phyloP scores from a whole-genome alignment of 2,113 vertebrate species.

The Hepsetus odoe region DNA sequence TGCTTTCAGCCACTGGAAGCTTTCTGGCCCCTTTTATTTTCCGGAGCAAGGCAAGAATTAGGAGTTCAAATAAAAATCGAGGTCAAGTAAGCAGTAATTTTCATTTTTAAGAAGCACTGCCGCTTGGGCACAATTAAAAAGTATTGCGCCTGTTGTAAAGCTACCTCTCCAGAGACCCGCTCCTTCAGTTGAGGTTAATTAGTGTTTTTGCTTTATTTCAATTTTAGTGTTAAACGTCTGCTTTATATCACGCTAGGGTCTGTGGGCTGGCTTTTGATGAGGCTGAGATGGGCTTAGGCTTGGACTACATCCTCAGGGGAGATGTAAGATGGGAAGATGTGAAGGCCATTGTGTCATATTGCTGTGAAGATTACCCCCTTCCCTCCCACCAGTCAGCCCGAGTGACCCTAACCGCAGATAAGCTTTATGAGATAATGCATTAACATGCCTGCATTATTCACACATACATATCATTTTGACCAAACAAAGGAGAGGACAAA shows the following conservation, averaged over 20 bases:
- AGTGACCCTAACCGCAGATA: constrained; percentile 75
- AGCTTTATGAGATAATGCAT: constrained; percentile 76
- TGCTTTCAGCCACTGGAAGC: neutral
- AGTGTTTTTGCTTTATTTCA: constrained; percentile 71
- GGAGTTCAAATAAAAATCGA: constrained; percentile 14
- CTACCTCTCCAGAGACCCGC: constrained; percentile 63
- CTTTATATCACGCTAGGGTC: constrained; percentile 73
- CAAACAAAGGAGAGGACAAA: neutral
- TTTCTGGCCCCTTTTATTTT: constrained; percentile 10
- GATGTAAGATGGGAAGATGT: constrained; percentile 68
- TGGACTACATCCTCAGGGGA: constrained; percentile 65
- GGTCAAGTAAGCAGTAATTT: constrained; percentile 57
- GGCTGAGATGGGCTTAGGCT: constrained; percentile 59
- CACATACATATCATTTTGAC: neutral
- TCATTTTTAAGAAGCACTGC: constrained; percentile 58
- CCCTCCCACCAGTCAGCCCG: constrained; percentile 73
- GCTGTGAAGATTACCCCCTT: constrained; percentile 72
- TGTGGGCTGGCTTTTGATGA: constrained; percentile 67
- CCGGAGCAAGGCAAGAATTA: neutral
- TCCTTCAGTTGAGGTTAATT: constrained; percentile 75
- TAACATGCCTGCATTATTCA: constrained; percentile 65
- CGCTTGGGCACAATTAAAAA: constrained; percentile 70
- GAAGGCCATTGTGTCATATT: constrained; percentile 75
- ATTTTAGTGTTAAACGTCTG: constrained; percentile 72
- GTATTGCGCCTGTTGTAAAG: constrained; percentile 61